Evolutionary conservation across 2,113 vertebrate species (phyloP).

Genomic region (Bostrychus sinensis): DNA sequence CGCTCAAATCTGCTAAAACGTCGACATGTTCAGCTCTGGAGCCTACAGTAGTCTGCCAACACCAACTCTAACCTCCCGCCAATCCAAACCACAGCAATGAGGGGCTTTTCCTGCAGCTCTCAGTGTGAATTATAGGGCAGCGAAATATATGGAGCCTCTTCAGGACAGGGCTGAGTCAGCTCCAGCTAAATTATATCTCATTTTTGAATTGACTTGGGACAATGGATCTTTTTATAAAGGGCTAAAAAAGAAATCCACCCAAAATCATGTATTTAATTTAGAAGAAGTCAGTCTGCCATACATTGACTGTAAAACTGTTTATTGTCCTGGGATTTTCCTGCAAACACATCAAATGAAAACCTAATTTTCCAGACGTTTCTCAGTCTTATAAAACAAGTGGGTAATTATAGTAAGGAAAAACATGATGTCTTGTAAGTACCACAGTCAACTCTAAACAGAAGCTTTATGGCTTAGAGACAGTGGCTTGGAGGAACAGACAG

Average conservation of each 20-base stretch:
- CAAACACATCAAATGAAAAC: no score
- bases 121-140: conserved; percentile 37
- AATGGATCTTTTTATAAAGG: not conserved
- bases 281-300: no score
- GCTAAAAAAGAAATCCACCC: not conserved
- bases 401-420: no score
- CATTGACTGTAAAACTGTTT: no score
- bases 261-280: no score
- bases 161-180: not conserved
- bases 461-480: no score
- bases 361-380: no score
- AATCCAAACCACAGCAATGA: conserved; percentile 32
- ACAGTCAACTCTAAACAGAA: not conserved
- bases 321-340: no score
- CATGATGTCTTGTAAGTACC: no score
- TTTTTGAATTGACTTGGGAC: not conserved
- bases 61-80: conserved; percentile 4
- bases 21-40: not conserved
- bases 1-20: conserved; percentile 4
- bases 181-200: conserved; percentile 1
- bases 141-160: conserved; percentile 3
- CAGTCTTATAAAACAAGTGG: no score
- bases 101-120: not conserved
- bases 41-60: conserved; percentile 14
- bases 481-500: no score